Conservation (phyloP, 2,797 vertebrate genomes). For the Microctenopoma stevenorrisi region DNA sequence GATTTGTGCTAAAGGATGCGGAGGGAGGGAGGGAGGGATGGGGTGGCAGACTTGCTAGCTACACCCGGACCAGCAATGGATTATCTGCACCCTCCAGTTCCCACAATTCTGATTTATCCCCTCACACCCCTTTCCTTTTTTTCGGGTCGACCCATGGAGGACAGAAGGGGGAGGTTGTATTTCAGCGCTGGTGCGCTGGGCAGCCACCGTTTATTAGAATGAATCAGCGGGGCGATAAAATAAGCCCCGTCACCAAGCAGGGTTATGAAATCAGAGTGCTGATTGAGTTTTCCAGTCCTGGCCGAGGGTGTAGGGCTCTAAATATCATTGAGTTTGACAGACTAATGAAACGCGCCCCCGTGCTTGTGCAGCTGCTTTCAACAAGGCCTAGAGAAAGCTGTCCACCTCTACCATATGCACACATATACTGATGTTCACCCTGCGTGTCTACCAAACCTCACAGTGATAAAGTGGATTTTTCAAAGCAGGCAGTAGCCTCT, state of each 20-base stretch:
- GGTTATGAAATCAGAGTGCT: constrained; percentile 93
- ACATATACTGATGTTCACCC: constrained; percentile 26
- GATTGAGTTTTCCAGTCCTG: constrained; percentile 83
- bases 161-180: constrained; percentile 70
- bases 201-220: constrained; percentile 81
- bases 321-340: constrained; percentile 86
- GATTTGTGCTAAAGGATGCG: constrained; percentile 77
- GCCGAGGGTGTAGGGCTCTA: constrained; percentile 75
- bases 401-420: constrained; percentile 25
- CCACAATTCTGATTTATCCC: constrained; percentile 81
- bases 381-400: constrained; percentile 38
- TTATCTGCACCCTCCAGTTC: constrained; percentile 76
- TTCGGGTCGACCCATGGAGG: constrained; percentile 64
- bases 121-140: constrained; percentile 48
- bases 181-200: constrained; percentile 66
- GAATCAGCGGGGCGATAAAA: constrained; percentile 89
- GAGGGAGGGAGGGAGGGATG: constrained; percentile 30
- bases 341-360: constrained; percentile 82
- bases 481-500: constrained; percentile 2
- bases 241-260: constrained; percentile 87
- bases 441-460: constrained; percentile 1
- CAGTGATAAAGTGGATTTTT: constrained; percentile 10
- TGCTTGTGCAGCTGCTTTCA: constrained; percentile 60
- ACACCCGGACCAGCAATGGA: constrained; percentile 63
- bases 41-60: constrained; percentile 36